Conservation (phyloP, 2,888 invertebrate genomes). For the Ellobium chinense region DNA sequence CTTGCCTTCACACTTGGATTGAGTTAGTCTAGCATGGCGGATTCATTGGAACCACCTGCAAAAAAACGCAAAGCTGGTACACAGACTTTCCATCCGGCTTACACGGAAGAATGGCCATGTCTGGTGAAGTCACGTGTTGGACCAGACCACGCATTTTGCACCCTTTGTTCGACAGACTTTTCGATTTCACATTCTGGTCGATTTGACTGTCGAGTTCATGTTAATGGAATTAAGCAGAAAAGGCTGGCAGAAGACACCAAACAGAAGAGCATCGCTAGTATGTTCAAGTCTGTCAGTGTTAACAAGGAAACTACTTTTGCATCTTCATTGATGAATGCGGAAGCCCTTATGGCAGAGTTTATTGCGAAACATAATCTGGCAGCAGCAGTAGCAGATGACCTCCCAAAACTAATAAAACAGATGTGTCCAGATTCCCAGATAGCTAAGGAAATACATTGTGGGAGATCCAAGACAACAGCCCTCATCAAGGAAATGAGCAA, state of each 20-base stretch:
- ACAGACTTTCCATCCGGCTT: not conserved
- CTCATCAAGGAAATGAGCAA: not conserved
- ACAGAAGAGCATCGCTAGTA: not conserved
- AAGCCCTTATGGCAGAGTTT: not conserved
- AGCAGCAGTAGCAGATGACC: not conserved
- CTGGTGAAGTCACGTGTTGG: conserved; percentile 3
- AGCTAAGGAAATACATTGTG: conserved; percentile 2
- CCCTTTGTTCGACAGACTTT: not conserved
- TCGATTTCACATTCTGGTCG: conserved; percentile 1
- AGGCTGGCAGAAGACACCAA: not conserved
- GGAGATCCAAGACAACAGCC: not conserved
- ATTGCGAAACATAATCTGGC: conserved; percentile 2
- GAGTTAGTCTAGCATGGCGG: not conserved
- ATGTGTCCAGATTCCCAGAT: conserved; percentile 4
- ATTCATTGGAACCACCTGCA: not conserved
- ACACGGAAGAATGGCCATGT: conserved; percentile 5
- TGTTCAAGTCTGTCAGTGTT: not conserved
- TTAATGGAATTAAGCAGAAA: not conserved
- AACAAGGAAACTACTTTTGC: not conserved
- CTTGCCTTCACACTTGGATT: not conserved
- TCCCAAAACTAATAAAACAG: not conserved
- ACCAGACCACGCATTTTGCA: not conserved
- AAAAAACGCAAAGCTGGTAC: not conserved
- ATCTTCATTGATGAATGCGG: not conserved
- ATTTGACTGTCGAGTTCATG: not conserved